phyloP scores from a whole-genome alignment of 2,888 invertebrate species.

The Anoncus sp. region DNA sequence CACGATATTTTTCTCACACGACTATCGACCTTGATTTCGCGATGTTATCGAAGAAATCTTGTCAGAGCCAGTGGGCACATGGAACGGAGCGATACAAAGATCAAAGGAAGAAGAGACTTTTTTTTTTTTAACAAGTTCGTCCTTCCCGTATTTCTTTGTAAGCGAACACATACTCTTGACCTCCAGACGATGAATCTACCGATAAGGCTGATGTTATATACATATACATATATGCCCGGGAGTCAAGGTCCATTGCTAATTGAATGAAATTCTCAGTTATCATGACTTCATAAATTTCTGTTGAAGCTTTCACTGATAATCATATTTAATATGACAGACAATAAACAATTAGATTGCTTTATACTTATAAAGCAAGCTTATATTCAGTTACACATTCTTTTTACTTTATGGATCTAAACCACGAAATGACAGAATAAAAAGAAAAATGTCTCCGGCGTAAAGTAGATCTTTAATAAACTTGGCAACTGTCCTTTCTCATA shows the following conservation, averaged over 20 bases:
- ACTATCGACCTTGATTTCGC: conserved; percentile 3
- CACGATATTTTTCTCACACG: neutral
- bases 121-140: conserved; percentile 17
- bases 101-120: conserved; percentile 7
- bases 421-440: too few relatives aligned
- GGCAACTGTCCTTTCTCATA: too few relatives aligned
- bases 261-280: too few relatives aligned
- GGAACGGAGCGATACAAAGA: conserved; percentile 1
- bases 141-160: neutral
- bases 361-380: too few relatives aligned
- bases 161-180: conserved; percentile 8
- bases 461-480: too few relatives aligned
- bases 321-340: neutral
- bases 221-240: neutral
- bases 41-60: conserved; percentile 6
- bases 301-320: neutral
- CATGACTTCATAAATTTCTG: too few relatives aligned
- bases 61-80: neutral
- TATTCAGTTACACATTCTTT: too few relatives aligned
- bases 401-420: too few relatives aligned
- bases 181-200: conserved; percentile 31
- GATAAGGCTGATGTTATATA: conserved; percentile 20
- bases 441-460: too few relatives aligned
- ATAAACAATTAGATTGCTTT: too few relatives aligned
- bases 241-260: neutral